These are phyloP conservation scores for Ochlodes sylvanus DNA, from an alignment of 2,888 invertebrate species.

Conservation along the genomic window DNA sequence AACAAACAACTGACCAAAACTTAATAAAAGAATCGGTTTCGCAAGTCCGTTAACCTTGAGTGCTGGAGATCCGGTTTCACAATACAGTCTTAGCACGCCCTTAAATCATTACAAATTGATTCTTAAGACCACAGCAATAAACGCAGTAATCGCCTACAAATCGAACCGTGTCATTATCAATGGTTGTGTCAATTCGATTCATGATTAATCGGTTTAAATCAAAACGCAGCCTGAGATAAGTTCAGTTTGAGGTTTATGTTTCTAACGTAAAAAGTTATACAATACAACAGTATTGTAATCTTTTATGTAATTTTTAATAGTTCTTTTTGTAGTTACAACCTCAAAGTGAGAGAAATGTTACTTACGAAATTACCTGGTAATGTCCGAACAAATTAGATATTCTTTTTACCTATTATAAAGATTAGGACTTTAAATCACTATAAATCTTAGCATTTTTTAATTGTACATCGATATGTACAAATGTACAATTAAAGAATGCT, in stretches of 20 bases:
- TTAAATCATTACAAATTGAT: constrained; percentile 8
- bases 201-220: constrained; percentile 30
- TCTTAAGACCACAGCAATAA: constrained; percentile 3
- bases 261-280: constrained; percentile 11
- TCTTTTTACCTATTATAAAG: no score
- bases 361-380: no score
- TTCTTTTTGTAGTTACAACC: no score
- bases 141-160: not conserved
- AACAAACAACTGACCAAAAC: constrained; percentile 18
- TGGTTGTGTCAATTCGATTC: constrained; percentile 25
- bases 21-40: constrained; percentile 41
- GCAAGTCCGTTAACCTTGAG: constrained; percentile 46
- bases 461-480: no score
- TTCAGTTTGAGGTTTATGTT: constrained; percentile 3
- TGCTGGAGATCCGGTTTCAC: constrained; percentile 46
- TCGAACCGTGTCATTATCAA: constrained; percentile 26
- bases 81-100: constrained; percentile 29
- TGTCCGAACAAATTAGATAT: no score
- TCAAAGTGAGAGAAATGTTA: no score
- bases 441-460: no score
- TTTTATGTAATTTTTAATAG: not conserved
- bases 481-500: no score
- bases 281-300: not conserved
- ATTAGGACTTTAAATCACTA: no score
- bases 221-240: constrained; percentile 24